A percentile compares a stretch with the other conserved stretches of the same genome.
phyloP scores from a whole-genome alignment of 1,140 invertebrate species.

The Chrysomallon squamiferum region DNA sequence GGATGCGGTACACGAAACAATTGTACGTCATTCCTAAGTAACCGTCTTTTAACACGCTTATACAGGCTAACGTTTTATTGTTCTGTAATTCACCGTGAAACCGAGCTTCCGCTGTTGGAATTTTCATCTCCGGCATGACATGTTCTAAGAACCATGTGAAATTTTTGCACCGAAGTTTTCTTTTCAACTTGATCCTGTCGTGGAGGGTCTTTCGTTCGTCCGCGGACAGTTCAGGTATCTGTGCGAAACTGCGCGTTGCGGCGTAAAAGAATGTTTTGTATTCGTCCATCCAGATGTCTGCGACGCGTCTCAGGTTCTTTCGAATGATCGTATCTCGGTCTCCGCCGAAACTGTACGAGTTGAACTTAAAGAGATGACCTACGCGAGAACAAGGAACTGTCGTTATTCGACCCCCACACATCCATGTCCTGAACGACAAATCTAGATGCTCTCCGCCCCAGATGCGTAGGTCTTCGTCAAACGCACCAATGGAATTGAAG shows the following conservation, averaged over 20 bases:
- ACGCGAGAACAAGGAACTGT: conserved; percentile 20
- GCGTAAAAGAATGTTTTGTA: conserved; percentile 4
- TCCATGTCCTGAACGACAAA: conserved; percentile 77
- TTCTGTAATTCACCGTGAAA: conserved; percentile 28
- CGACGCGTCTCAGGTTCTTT: conserved; percentile 3
- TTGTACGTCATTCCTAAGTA: conserved; percentile 23
- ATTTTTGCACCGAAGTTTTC: conserved; percentile 18
- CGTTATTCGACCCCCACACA: conserved; percentile 1
- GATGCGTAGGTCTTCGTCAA: conserved; percentile 69
- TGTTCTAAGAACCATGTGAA: conserved; percentile 33
- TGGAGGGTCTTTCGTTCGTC: background rate
- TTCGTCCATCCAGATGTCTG: conserved; percentile 9
- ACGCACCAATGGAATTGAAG: conserved; percentile 81
- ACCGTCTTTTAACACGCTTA: conserved; percentile 15
- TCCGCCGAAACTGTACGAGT: background rate
- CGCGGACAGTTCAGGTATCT: background rate
- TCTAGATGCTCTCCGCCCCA: conserved; percentile 95
- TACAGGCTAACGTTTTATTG: conserved; percentile 14
- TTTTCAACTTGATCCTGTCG: background rate
- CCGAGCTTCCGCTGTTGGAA: conserved; percentile 19
- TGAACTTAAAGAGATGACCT: conserved; percentile 17
- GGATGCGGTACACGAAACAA: conserved; percentile 21
- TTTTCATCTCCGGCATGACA: conserved; percentile 26
- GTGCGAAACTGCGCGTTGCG: background rate
- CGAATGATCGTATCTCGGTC: background rate